phyloP scores from a whole-genome alignment of 2,113 vertebrate genomes.

The Meleagris gallopavo region DNA sequence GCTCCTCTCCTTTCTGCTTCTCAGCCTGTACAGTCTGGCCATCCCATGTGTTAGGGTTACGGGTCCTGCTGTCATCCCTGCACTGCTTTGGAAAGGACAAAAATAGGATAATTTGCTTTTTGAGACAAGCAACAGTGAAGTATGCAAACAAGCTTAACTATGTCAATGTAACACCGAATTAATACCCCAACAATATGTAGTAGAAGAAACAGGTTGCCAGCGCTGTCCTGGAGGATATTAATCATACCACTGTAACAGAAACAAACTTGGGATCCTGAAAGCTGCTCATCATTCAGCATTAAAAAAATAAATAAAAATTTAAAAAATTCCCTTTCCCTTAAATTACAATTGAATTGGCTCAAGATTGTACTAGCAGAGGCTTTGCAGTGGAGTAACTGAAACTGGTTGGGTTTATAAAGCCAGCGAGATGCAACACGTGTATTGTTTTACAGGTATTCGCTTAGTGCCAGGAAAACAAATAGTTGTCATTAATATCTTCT shows the following conservation, averaged over 20 bases:
- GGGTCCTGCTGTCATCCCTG: neutral
- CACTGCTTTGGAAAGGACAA: neutral
- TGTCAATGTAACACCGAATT: neutral
- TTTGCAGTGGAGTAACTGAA: neutral
- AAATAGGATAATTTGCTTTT: neutral
- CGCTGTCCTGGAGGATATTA: accelerated
- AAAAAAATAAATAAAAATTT: neutral
- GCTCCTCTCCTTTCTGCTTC: neutral
- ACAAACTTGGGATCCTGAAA: neutral
- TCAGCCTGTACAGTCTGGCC: accelerated
- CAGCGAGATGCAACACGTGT: neutral
- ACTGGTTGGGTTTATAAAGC: neutral
- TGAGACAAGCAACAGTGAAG: neutral
- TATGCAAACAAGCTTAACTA: accelerated
- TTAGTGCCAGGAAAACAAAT: neutral
- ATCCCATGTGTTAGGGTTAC: accelerated
- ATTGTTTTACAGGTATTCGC: neutral
- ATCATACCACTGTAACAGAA: accelerated
- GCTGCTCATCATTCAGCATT: accelerated
- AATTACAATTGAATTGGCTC: neutral
- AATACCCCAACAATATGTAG: accelerated
- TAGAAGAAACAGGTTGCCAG: too few species aligned
- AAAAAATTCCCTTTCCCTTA: neutral
- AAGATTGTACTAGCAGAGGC: neutral
- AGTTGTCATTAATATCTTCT: neutral